Percentiles rank a stretch among this genome's conserved stretches.
Conservation (phyloP, 2,888 invertebrate genomes). For the Euzetes globulus region DNA sequence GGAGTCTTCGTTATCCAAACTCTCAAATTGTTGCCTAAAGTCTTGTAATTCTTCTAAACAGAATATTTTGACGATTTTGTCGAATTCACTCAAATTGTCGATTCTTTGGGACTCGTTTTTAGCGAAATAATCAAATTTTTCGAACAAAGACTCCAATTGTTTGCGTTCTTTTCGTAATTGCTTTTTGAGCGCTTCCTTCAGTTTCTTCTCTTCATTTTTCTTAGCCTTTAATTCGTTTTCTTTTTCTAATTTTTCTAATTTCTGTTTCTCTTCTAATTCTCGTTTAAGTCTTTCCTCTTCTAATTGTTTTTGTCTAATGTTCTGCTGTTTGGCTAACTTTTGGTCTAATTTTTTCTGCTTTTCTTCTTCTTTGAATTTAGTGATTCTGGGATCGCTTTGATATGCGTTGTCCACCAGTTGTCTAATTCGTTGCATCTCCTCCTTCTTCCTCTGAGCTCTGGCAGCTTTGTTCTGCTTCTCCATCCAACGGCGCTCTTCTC, state of each 20-base stretch:
- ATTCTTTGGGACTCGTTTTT: constrained; percentile 64
- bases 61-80: constrained; percentile 77
- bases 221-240: constrained; percentile 47
- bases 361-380: constrained; percentile 84
- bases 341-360: constrained; percentile 79
- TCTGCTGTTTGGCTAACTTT: constrained; percentile 67
- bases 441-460: constrained; percentile 86
- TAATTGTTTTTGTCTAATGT: constrained; percentile 62
- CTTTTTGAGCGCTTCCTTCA: constrained; percentile 66
- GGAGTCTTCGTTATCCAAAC: constrained; percentile 37
- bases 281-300: constrained; percentile 74
- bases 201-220: constrained; percentile 41
- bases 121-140: constrained; percentile 52
- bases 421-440: constrained; percentile 87
- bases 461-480: constrained; percentile 95
- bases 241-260: constrained; percentile 66
- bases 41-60: constrained; percentile 43
- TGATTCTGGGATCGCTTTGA: constrained; percentile 84
- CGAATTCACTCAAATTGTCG: constrained; percentile 78
- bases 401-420: constrained; percentile 88
- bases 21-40: constrained; percentile 44
- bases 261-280: constrained; percentile 53
- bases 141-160: constrained; percentile 44
- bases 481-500: constrained; percentile 94
- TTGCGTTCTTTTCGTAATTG: constrained; percentile 79